A percentile compares a stretch with the other conserved stretches of the same genome.
Evolutionary conservation across 2,113 vertebrate genomes (phyloP).

Genomic region (Xenopus borealis): DNA sequence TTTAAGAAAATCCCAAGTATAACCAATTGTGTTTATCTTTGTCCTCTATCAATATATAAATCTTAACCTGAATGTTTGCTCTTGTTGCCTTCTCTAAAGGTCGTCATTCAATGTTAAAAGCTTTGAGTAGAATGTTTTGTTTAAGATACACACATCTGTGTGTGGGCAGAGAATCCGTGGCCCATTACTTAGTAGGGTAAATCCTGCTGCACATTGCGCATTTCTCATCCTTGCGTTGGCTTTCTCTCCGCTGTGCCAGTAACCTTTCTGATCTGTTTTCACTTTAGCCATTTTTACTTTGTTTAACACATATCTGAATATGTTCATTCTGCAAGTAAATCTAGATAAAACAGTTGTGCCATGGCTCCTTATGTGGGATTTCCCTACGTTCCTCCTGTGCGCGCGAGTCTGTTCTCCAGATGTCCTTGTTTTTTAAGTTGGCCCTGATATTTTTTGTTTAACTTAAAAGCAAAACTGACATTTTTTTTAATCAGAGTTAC

Average conservation of each 20-base stretch:
- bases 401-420: not conserved
- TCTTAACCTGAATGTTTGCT: not conserved
- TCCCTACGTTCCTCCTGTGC: not conserved
- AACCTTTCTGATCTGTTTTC: no score
- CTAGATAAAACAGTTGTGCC: not conserved
- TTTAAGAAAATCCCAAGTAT: no score
- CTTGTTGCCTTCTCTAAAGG: not conserved
- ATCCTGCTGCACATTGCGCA: no score
- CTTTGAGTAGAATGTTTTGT: not conserved
- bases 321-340: not conserved
- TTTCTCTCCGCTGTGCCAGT: no score
- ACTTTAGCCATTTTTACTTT: no score
- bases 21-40: not conserved
- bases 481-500: no score
- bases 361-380: not conserved
- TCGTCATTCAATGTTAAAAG: not conserved
- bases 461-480: no score
- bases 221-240: no score
- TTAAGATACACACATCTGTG: constrained; percentile 24
- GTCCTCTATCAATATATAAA: not conserved
- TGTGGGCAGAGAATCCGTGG: constrained; percentile 7
- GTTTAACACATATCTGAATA: no score
- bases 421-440: constrained; percentile 20
- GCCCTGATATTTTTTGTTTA: not conserved
- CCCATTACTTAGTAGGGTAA: not conserved